These are phyloP conservation scores for Dinoponera quadriceps DNA, from an alignment of 1,140 invertebrate genomes.

Conservation along the genomic window DNA sequence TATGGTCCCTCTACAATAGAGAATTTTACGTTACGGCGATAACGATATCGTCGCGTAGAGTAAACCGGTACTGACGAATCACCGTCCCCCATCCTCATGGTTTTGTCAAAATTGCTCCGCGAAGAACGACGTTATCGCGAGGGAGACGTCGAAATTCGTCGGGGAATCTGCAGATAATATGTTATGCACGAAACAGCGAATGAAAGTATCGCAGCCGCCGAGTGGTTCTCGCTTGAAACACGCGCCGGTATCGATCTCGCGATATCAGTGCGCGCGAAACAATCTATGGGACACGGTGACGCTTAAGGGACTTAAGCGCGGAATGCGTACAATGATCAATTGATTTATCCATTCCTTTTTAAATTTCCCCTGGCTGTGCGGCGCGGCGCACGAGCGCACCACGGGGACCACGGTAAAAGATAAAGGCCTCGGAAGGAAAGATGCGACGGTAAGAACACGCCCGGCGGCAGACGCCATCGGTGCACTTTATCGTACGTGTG, in stretches of 20 bases:
- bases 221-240: too few relatives aligned
- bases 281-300: background rate
- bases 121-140: too few relatives aligned
- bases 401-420: slow-evolving; percentile 5
- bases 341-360: background rate
- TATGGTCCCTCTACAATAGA: background rate
- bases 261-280: background rate
- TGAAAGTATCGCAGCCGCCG: too few relatives aligned
- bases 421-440: background rate
- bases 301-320: background rate
- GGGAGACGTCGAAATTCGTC: too few relatives aligned
- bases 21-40: too few relatives aligned
- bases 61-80: too few relatives aligned
- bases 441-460: slow-evolving; percentile 9
- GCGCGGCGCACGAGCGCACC: background rate
- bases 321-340: slow-evolving; percentile 16
- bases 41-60: too few relatives aligned
- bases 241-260: background rate
- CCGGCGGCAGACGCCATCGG: slow-evolving; percentile 20
- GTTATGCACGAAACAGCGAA: too few relatives aligned
- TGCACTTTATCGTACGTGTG: slow-evolving; percentile 46
- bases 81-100: too few relatives aligned
- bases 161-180: too few relatives aligned
- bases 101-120: too few relatives aligned
- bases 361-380: slow-evolving; percentile 5